These are phyloP conservation scores for Alligator sinensis DNA, from an alignment of 2,113 vertebrate species.

Conservation along the genomic window DNA sequence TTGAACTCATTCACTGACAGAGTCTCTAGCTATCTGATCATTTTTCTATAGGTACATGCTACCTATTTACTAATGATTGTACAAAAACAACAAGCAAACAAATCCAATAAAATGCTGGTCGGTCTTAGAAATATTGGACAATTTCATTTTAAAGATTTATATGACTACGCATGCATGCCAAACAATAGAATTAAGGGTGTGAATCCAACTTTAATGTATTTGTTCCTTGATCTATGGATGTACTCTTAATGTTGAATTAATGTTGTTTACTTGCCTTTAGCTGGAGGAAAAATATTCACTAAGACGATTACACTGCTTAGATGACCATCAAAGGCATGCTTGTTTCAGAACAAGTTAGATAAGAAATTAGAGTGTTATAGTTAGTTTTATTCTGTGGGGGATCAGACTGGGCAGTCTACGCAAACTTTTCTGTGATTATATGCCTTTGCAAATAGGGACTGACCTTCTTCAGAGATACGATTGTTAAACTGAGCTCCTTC, in stretches of 20 bases:
- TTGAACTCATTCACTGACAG: background rate
- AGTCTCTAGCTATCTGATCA: background rate
- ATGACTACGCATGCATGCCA: conserved; percentile 33
- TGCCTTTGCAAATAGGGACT: conserved; percentile 21
- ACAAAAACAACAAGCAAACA: background rate
- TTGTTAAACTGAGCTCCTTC: background rate
- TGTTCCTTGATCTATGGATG: background rate
- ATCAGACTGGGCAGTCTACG: background rate
- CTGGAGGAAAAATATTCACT: background rate
- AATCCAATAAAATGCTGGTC: conserved; percentile 31
- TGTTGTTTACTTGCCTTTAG: conserved; percentile 18
- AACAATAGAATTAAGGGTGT: conserved; percentile 38
- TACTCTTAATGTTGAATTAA: conserved; percentile 20
- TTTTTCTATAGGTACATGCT: background rate
- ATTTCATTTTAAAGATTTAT: background rate
- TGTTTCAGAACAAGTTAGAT: background rate
- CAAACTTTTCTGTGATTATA: conserved; percentile 35
- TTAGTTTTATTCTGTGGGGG: background rate
- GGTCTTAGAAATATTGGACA: conserved; percentile 28
- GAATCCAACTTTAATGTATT: background rate
- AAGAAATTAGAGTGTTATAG: background rate
- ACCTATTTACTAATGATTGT: background rate
- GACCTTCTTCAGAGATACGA: conserved; percentile 35
- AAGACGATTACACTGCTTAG: conserved; percentile 12
- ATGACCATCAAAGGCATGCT: conserved; percentile 29